Evolutionary conservation across 2,888 invertebrate species (phyloP), one percentile per base, ranked within the genome.

Genomic region (Xiphydria camelus): DNA sequence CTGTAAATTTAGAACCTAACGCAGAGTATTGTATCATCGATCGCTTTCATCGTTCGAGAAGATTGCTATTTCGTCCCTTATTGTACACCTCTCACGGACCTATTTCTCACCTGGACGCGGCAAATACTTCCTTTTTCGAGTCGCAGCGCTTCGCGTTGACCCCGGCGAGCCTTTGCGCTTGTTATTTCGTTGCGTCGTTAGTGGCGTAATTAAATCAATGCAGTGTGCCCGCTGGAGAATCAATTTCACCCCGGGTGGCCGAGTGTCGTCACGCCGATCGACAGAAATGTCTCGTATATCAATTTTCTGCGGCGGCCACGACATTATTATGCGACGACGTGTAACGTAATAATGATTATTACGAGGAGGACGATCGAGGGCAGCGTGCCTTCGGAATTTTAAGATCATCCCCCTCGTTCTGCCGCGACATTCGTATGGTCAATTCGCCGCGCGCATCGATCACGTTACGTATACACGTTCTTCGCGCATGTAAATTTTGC

Each of bases 281-380:
- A 14, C 21, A 21, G 31, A 29, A 35, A 35, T 33, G 21, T 20
- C 22, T 21, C 18, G 25, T 31, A 22, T 10, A 19, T 41, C 20
- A 7, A 32, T 34, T 45, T 22, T 21, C 17, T 31, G 10, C 15
- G 12, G 29, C 12, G 15, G 12, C 5, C 29, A 3, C 6, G 15
- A 9, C 12, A 29, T 14, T 29, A 14, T 34, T 34, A 10, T 10
- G 19, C 34, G 34, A 34, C 34, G 33, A 17, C 43, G 47, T 34
- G 39, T 44, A 47, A 19, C 40, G 47, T 47, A 47, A 47, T 45
- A 40, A 43, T 44, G 35, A 47, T 45, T 26, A 47, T 47, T 45
- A 47, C 40, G 22, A 34, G 22, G 29, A 20, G 17, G 20, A 17
- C 38, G 35, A 40, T 47, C 29, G 39, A 25, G 33, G 35, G 20